These are phyloP conservation scores for Bradypodion ventrale DNA, from an alignment of 2,797 vertebrate species.

Conservation along the genomic window DNA sequence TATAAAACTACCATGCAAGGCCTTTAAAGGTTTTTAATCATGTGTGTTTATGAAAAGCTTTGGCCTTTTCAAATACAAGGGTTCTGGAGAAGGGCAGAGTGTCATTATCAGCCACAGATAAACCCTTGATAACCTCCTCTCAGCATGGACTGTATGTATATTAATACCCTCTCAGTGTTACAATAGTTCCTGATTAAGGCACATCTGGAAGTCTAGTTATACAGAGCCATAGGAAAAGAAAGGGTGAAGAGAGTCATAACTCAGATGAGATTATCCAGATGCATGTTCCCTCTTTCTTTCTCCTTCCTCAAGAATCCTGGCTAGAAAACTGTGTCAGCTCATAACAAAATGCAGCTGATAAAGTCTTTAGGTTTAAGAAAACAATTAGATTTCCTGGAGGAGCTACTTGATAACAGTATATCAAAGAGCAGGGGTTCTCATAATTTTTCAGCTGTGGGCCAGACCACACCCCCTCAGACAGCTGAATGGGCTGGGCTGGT, in stretches of 20 bases:
- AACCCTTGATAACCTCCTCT: conserved; percentile 69
- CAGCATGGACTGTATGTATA: conserved; percentile 63
- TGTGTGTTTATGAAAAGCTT: conserved; percentile 50
- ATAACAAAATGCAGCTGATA: background rate
- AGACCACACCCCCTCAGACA: no score
- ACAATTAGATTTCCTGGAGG: background rate
- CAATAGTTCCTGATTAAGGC: conserved; percentile 47
- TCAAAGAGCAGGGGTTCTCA: no score
- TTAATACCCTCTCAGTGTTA: conserved; percentile 42
- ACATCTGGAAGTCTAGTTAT: conserved; percentile 55
- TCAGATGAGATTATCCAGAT: background rate
- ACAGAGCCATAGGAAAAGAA: background rate
- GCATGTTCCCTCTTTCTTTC: accelerated
- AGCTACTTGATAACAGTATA: background rate
- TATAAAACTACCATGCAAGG: conserved; percentile 39
- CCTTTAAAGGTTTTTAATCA: conserved; percentile 62
- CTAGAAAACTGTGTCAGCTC: background rate
- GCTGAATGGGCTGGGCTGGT: no score
- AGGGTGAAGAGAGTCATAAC: background rate
- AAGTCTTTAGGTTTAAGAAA: background rate
- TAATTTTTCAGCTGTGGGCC: no score
- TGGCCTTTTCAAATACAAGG: conserved; percentile 60
- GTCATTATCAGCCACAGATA: conserved; percentile 65
- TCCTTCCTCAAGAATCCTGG: background rate
- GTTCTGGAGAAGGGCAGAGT: conserved; percentile 61